Conservation (phyloP, 2,888 invertebrate species). For the Campopleginae sp. region DNA sequence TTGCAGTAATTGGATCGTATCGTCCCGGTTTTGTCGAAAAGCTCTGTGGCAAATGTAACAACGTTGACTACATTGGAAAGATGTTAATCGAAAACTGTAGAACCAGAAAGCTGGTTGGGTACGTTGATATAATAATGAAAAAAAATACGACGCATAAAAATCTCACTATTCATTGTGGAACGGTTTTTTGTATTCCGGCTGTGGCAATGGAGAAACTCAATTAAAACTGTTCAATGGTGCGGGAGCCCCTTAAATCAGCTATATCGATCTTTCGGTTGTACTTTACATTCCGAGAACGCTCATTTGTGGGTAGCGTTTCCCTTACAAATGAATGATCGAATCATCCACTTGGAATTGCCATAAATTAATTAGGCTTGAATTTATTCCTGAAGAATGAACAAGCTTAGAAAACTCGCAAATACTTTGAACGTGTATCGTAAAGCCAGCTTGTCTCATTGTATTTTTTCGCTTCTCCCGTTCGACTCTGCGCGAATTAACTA, state of each 20-base stretch:
- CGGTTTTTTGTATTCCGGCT: neutral
- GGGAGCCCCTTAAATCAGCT: neutral
- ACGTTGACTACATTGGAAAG: neutral
- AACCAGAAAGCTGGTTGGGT: neutral
- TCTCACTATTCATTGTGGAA: neutral
- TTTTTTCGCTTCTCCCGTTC: neutral
- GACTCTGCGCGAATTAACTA: slow-evolving; percentile 1
- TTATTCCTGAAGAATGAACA: neutral
- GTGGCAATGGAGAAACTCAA: neutral
- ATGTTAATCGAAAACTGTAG: neutral
- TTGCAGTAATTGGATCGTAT: too few species aligned
- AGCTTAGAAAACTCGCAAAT: slow-evolving; percentile 34
- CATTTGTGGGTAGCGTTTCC: neutral
- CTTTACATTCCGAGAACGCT: neutral
- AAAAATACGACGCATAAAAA: neutral
- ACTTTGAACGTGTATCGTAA: slow-evolving; percentile 28
- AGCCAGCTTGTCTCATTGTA: neutral
- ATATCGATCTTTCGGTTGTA: neutral
- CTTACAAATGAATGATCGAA: neutral
- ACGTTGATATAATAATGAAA: neutral
- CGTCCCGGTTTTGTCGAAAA: neutral
- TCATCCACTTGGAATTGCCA: neutral
- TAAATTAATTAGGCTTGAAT: neutral
- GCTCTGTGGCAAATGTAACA: neutral
- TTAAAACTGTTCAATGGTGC: neutral